Conservation (phyloP, 1,140 invertebrate species). For the Drosophila varians region DNA sequence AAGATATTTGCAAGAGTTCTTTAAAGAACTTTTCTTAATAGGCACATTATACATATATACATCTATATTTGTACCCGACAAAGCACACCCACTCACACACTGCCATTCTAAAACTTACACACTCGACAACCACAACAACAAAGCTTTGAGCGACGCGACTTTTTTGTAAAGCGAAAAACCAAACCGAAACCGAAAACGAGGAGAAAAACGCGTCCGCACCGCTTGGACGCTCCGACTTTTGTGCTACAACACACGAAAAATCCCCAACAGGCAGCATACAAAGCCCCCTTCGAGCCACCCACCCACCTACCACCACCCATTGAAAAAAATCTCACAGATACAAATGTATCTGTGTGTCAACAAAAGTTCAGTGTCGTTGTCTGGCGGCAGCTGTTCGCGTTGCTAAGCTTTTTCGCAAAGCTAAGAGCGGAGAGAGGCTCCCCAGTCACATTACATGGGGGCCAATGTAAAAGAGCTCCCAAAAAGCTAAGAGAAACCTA, state of each 20-base stretch:
- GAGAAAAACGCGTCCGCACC: conserved; percentile 52
- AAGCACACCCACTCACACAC: conserved; percentile 41
- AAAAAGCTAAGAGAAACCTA: conserved; percentile 3
- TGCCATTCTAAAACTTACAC: conserved; percentile 25
- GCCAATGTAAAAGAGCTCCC: background rate
- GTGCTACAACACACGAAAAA: conserved; percentile 42
- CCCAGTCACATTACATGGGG: conserved; percentile 8
- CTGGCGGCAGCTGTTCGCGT: conserved; percentile 42
- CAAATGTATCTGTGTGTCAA: conserved; percentile 49
- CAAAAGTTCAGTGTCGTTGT: conserved; percentile 50
- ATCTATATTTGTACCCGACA: conserved; percentile 29
- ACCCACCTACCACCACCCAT: background rate
- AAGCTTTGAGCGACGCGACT: conserved; percentile 30
- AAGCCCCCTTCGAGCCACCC: background rate
- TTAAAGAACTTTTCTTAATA: conserved; percentile 39
- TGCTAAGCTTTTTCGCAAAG: conserved; percentile 28
- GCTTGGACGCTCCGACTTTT: conserved; percentile 70
- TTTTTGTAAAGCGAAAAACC: conserved; percentile 10
- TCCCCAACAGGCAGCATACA: conserved; percentile 22
- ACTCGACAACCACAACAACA: conserved; percentile 40
- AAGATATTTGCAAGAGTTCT: conserved; percentile 14
- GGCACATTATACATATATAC: conserved; percentile 14
- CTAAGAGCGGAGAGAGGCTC: conserved; percentile 3
- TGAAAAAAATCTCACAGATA: background rate
- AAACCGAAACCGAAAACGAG: conserved; percentile 7